Percentiles rank a stretch among this genome's conserved stretches.
Evolutionary conservation across 2,888 invertebrate genomes (phyloP).

Genomic region (Notodonta dromedarius): DNA sequence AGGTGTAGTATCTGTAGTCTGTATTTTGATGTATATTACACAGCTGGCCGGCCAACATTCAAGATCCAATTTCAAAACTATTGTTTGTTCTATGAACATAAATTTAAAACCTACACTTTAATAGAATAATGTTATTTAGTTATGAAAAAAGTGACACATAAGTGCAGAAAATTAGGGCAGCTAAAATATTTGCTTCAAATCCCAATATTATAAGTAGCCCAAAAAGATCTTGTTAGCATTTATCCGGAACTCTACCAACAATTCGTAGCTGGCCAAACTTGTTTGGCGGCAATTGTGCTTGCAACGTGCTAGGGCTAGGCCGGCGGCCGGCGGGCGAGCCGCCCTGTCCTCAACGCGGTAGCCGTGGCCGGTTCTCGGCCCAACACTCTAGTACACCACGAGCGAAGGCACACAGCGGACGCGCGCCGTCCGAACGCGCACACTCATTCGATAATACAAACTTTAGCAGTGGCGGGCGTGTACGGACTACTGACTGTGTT

Average conservation of each 20-base stretch:
- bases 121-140: no score
- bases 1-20: slow-evolving; percentile 32
- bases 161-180: not conserved
- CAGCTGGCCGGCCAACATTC: not conserved
- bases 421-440: slow-evolving; percentile 65
- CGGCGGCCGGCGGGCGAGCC: slow-evolving; percentile 47
- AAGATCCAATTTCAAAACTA: not conserved
- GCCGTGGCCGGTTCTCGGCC: slow-evolving; percentile 56
- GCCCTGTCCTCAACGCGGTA: slow-evolving; percentile 62
- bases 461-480: slow-evolving; percentile 51
- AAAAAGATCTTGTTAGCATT: not conserved
- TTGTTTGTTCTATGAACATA: not conserved
- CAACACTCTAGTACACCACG: slow-evolving; percentile 72
- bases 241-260: not conserved
- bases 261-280: slow-evolving; percentile 7
- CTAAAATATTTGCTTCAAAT: not conserved
- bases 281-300: slow-evolving; percentile 1
- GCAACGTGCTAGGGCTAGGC: slow-evolving; percentile 33
- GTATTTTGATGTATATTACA: slow-evolving; percentile 25
- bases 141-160: no score
- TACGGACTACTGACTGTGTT: slow-evolving; percentile 52
- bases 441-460: slow-evolving; percentile 52
- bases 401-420: slow-evolving; percentile 69
- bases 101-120: not conserved
- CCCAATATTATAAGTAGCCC: not conserved